These are phyloP conservation scores for Parasteatoda tepidariorum DNA, from an alignment of 1,140 invertebrate species.

Conservation along the genomic window DNA sequence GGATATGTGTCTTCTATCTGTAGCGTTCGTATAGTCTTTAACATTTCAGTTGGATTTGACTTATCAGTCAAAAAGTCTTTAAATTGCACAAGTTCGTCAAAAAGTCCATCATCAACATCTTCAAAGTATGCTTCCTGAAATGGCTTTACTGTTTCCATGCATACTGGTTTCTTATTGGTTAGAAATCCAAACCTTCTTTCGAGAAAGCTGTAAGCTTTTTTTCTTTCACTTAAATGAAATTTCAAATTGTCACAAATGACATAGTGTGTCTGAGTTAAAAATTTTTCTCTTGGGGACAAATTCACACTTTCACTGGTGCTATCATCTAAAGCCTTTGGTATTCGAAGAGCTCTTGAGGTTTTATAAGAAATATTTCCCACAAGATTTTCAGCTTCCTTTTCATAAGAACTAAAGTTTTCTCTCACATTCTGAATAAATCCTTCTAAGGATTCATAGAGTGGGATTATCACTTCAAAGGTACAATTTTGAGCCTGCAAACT, in stretches of 20 bases:
- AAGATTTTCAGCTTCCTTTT: neutral
- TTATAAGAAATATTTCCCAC: neutral
- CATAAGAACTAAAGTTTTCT: neutral
- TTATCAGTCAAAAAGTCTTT: neutral
- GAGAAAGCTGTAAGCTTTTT: no score
- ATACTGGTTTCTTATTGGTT: no score
- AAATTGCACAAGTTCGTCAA: neutral
- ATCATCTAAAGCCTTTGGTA: no score
- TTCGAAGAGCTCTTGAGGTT: neutral
- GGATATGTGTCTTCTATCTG: neutral
- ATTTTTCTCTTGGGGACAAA: no score
- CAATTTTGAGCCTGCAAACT: neutral
- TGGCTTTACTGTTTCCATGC: neutral
- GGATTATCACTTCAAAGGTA: neutral
- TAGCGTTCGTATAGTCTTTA: neutral
- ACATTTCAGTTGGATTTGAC: neutral
- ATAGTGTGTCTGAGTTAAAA: no score
- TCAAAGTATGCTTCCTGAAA: neutral
- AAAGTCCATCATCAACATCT: neutral
- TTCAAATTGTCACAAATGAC: no score
- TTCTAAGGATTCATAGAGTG: slow-evolving; percentile 9
- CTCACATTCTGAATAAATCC: slow-evolving; percentile 6
- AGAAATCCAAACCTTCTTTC: no score
- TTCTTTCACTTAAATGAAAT: neutral
- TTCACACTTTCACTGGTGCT: neutral